phyloP scores from a whole-genome alignment of 2,888 invertebrate genomes.

The Dysmachus trigonus region DNA sequence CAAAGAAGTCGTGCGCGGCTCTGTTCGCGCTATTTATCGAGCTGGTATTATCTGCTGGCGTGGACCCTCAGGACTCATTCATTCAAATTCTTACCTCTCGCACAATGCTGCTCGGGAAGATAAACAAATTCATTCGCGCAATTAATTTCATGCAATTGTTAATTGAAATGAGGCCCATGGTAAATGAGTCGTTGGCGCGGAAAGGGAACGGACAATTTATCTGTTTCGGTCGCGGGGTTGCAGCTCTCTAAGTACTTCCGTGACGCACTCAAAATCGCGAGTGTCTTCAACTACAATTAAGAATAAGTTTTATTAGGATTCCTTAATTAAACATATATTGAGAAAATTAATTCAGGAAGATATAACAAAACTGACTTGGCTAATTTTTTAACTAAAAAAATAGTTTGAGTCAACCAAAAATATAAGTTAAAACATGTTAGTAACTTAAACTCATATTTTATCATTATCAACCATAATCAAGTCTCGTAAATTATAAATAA shows the following conservation, averaged over 20 bases:
- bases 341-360: too few species aligned
- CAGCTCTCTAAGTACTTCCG: background rate
- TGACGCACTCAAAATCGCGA: background rate
- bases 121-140: conserved; percentile 30
- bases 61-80: conserved; percentile 11
- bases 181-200: background rate
- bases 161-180: conserved; percentile 8
- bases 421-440: too few species aligned
- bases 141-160: conserved; percentile 16
- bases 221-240: background rate
- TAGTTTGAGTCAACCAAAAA: too few species aligned
- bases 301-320: background rate
- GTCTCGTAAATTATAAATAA: too few species aligned
- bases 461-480: too few species aligned
- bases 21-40: background rate
- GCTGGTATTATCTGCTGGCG: conserved; percentile 6
- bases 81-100: background rate
- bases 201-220: background rate
- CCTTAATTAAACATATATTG: background rate
- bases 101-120: background rate
- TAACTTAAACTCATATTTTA: too few species aligned
- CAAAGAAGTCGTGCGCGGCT: background rate
- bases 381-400: too few species aligned
- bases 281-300: background rate
- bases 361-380: too few species aligned